phyloP scores from a whole-genome alignment of 2,888 invertebrate species.

The Cistogaster globosa region DNA sequence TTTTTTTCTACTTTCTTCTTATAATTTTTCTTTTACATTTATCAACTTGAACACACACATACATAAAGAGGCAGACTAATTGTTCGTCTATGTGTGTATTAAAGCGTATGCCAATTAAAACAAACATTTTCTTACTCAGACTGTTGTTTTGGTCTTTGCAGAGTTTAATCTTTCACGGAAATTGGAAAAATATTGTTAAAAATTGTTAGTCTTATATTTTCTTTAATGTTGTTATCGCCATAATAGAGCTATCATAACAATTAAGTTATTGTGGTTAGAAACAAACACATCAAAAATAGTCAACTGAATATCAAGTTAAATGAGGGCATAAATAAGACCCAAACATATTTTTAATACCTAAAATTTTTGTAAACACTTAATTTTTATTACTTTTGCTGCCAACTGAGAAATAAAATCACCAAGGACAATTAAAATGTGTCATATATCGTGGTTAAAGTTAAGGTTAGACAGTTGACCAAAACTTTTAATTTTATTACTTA shows the following conservation, averaged over 20 bases:
- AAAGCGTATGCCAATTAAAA: conserved; percentile 61
- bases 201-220: conserved; percentile 34
- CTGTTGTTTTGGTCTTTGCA: conserved; percentile 11
- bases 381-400: conserved; percentile 58
- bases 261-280: conserved; percentile 77
- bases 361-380: conserved; percentile 50
- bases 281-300: conserved; percentile 10
- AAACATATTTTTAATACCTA: conserved; percentile 31
- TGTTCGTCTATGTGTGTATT: not conserved
- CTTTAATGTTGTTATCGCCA: conserved; percentile 78
- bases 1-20: conserved; percentile 23
- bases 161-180: conserved; percentile 43
- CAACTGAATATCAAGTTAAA: not conserved
- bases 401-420: conserved; percentile 1
- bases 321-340: conserved; percentile 14
- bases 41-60: not conserved
- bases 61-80: not conserved
- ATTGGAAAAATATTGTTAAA: conserved; percentile 56
- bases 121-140: conserved; percentile 29
- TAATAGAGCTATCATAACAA: conserved; percentile 81
- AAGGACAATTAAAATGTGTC: conserved; percentile 57
- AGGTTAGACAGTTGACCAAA: conserved; percentile 18
- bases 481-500: conserved; percentile 10
- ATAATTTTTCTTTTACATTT: conserved; percentile 24
- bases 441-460: conserved; percentile 21